Base-by-base conservation (phyloP, 1,140 invertebrate species). In the Drosophila kikkawai region DNA sequence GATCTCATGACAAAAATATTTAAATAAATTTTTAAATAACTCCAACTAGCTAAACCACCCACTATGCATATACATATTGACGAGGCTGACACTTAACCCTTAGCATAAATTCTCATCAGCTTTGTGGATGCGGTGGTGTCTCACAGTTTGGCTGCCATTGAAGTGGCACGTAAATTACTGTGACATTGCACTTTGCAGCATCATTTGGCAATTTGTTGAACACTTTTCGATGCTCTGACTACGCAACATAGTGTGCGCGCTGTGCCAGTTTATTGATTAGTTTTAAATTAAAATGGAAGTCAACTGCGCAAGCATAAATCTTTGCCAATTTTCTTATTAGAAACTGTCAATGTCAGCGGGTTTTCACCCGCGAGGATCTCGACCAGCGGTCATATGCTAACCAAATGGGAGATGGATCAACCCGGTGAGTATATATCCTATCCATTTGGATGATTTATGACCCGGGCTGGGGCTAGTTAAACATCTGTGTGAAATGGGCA, bases 41-140 rank as follows among this genome's bases (percentile, higher is more conserved):
- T 22, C 1, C 12, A 37, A 3, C 12, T 4, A n/a, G 32, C n/a
- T 5, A 34, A 22, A 39, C 11, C 11, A 36, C 39, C 80, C 83
- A 87, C 77, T 75, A 82, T 88, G 58, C 80, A 41, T 26, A 15
- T 29, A 2, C 6, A 55, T 44, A 51, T 55, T 48, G 65, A 78
- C 34, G 44, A 42, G 53, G 47, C 68, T 84, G 84, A 87, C 84
- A 78, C 66, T 84, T 87, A 78, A 87, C 84, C 84, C 84, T 88
- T 87, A 74, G 84, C 84, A 88, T 87, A 87, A 84, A 88, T 87
- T 88, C 86, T 87, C 84, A 88, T 87, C 84, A 87, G 73, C 55
- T 61, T 66, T 71, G 66, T 69, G 65, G 76, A 32, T 32, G 41
- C 22, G 34, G 53, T 41, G 41, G 41, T 42, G 41, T 0, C 42